Percentiles rank a stretch among this genome's conserved stretches.
Conservation (phyloP, 2,888 invertebrate genomes). For the Drosophila meridiana region DNA sequence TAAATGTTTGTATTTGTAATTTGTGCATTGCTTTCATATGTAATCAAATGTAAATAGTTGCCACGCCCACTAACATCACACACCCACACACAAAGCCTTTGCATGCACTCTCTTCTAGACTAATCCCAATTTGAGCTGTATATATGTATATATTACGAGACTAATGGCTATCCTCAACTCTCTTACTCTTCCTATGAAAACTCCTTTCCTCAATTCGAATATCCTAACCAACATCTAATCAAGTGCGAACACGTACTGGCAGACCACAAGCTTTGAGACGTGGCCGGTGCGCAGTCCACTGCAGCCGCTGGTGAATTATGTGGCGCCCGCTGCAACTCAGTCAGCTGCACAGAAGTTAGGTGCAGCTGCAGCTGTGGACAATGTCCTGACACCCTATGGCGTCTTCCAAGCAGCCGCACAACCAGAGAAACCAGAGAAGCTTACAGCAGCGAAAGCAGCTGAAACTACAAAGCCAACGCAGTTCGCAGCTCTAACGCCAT, state of each 20-base stretch:
- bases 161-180: constrained; percentile 66
- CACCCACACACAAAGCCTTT: constrained; percentile 12
- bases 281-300: constrained; percentile 75
- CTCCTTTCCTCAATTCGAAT: constrained; percentile 36
- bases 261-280: constrained; percentile 74
- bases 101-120: constrained; percentile 26
- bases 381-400: constrained; percentile 35
- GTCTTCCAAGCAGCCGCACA: constrained; percentile 25
- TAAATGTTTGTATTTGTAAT: constrained; percentile 70
- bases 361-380: background rate
- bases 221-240: constrained; percentile 28
- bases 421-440: constrained; percentile 31
- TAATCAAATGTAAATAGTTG: constrained; percentile 38
- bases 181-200: constrained; percentile 48
- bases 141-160: constrained; percentile 44
- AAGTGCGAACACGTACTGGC: constrained; percentile 72
- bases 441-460: constrained; percentile 10
- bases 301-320: constrained; percentile 29
- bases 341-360: constrained; percentile 14
- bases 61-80: constrained; percentile 33
- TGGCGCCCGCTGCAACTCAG: constrained; percentile 20
- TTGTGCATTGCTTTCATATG: constrained; percentile 58
- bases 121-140: constrained; percentile 37
- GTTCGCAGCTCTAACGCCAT: constrained; percentile 26
- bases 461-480: constrained; percentile 6